Evolutionary conservation across 2,888 invertebrate species (phyloP), one percentile per base, ranked within the genome.

Genomic region (Leptodirus hochenwartii): DNA sequence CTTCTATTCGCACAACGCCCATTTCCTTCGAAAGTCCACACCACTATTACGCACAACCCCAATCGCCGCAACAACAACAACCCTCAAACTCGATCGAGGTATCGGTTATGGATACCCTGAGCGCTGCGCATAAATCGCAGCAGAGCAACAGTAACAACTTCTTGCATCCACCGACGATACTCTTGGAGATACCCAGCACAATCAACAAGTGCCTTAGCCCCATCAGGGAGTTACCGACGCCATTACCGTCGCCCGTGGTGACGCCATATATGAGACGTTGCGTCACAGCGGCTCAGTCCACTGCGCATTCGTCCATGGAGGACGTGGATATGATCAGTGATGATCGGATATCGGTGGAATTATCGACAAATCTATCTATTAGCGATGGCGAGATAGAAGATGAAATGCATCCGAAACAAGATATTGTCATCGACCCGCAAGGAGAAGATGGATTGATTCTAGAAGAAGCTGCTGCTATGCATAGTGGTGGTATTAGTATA

Each of bases 171-270:
- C 76, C 78, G 20, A 73, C 74, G 22, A 79, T 80, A 41, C 62
- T 78, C 16, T 61, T 81, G 31, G 80, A 81, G 61, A 74, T 78
- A 41, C 78, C 80, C 22, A 69, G 67, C 50, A 59, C 63, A 45
- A 72, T 73, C 43, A 75, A 70, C 47, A 76, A 76, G 55, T 80
- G 79, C 58, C 64, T 81, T 39, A 79, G 79, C 29, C 80, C 80
- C 1, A 81, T 81, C 39, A 61, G 74, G 39, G 79, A 79, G 53
- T 61, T 79, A 41, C 79, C 79, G 3, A 78, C 78, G 1, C 77
- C 77, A 13, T 56, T 75, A 15, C 77, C 77, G 10, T 77, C 78
- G 4, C 76, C 76, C 4, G 61, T 73, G 30, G 62, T 75, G 9
- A 75, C 76, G 1, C 78, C 77, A 1, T 57, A 75, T 12, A 62